phyloP scores from a whole-genome alignment of 2,797 vertebrate species.

The Cottoperca gobio region DNA sequence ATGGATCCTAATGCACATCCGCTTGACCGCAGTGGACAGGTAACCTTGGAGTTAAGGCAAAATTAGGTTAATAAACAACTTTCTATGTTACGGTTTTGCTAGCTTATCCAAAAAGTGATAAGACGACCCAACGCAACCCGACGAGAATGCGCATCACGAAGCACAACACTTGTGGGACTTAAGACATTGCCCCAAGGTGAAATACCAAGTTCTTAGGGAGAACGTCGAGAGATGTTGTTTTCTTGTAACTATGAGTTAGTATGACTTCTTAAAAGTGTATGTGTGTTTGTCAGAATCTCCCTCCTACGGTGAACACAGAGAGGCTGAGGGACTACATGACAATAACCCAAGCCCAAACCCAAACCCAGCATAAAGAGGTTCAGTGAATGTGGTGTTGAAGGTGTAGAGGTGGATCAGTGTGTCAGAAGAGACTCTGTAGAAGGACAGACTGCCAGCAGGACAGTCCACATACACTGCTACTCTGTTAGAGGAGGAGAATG shows the following conservation, averaged over 20 bases:
- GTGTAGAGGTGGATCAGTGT: constrained; percentile 36
- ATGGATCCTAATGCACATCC: too few relatives aligned
- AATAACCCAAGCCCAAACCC: constrained; percentile 1
- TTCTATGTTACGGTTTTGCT: too few relatives aligned
- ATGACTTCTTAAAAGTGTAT: not conserved
- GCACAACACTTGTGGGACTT: too few relatives aligned
- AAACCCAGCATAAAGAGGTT: constrained; percentile 43
- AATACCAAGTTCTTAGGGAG: too few relatives aligned
- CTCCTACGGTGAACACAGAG: constrained; percentile 15
- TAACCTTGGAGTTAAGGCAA: too few relatives aligned
- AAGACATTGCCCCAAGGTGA: too few relatives aligned
- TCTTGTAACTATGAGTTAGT: not conserved
- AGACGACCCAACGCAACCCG: too few relatives aligned
- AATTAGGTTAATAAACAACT: too few relatives aligned
- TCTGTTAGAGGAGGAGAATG: not conserved
- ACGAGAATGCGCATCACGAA: too few relatives aligned
- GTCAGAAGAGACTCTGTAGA: constrained; percentile 33
- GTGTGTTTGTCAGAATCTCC: not conserved
- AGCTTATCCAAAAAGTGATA: too few relatives aligned
- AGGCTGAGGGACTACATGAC: not conserved
- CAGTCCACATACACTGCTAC: constrained; percentile 43
- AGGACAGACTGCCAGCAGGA: constrained; percentile 26
- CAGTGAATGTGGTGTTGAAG: constrained; percentile 31
- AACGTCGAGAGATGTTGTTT: not conserved
- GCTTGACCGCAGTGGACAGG: too few relatives aligned